Evolutionary conservation across 2,888 invertebrate species (phyloP).

Genomic region (Ditylenchus weischeri): DNA sequence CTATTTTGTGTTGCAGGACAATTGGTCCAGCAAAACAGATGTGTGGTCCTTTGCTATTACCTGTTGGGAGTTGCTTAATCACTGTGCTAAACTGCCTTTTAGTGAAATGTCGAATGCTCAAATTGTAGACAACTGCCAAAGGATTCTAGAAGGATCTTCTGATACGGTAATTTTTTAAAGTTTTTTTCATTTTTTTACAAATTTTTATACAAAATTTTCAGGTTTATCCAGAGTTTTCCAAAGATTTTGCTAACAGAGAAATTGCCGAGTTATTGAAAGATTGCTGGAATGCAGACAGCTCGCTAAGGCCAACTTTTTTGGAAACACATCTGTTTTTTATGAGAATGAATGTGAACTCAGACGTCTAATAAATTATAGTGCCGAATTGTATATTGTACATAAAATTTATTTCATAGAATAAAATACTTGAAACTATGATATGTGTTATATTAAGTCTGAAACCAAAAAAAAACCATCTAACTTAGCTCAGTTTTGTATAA

Average conservation of each 20-base stretch:
- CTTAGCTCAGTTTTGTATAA: no score
- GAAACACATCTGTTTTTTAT: slow-evolving; percentile 76
- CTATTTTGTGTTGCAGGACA: slow-evolving; percentile 67
- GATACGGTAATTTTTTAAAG: slow-evolving; percentile 27
- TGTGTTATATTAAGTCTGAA: no score
- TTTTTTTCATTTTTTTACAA: not conserved
- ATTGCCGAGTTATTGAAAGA: slow-evolving; percentile 86
- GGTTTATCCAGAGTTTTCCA: slow-evolving; percentile 13
- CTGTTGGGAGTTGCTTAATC: slow-evolving; percentile 79
- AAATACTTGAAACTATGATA: no score
- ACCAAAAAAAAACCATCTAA: no score
- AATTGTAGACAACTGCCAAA: slow-evolving; percentile 73
- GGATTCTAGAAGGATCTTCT: slow-evolving; percentile 32
- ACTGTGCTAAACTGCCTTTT: slow-evolving; percentile 75
- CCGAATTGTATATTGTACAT: no score
- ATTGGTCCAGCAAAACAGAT: slow-evolving; percentile 81
- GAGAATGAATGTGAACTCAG: slow-evolving; percentile 21
- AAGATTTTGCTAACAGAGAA: slow-evolving; percentile 62
- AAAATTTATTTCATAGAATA: no score
- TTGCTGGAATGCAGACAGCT: slow-evolving; percentile 80
- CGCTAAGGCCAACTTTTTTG: slow-evolving; percentile 78
- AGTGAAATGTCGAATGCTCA: slow-evolving; percentile 73
- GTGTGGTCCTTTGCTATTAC: slow-evolving; percentile 88
- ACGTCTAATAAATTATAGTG: not conserved
- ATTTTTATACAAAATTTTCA: not conserved